Base-by-base conservation (phyloP, 2,888 invertebrate genomes). In the Drosophila sordidula region DNA sequence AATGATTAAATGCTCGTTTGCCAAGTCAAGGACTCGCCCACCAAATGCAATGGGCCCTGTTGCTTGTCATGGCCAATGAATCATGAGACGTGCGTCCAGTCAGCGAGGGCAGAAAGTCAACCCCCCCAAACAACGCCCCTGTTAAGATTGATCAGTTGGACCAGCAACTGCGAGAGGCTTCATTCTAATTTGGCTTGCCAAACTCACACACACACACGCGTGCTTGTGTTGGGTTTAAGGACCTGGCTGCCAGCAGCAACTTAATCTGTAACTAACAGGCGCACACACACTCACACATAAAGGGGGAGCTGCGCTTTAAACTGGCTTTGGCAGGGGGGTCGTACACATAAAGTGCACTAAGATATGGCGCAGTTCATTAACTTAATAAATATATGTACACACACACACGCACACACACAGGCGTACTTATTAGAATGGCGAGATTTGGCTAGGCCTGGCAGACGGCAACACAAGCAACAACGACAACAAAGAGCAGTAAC, bases 291-390 rank as follows among this genome's bases (percentile, higher is more conserved):
- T 36, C 36, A 46, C 38, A 11, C 16, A 29, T 18, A 16, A 32
- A 34, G 16, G 9, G 16, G 1, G 16, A n/a, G 11, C 32, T 44
- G 54, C 39, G 51, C 44, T 47, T 71, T 61, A 52, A 59, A 66
- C 5, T 62, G 16, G 46, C 12, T 52, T 22, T 18, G 36, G 42
- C 6, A 18, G 3, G 34, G 36, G n/a, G 12, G 18, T 4, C 6
- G 11, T n/a, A 16, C 26, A 52, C 56, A 75, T 75, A 70, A 75
- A 70, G 45, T 75, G 65, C 75, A 75, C 47, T 62, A 45, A 65
- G 57, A 75, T 70, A 74, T 66, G 70, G 57, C 65, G 50, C 65
- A 70, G 75, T 74, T 75, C 74, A 74, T 75, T 75, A 70, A 70
- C 65, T 74, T 75, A 75, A 75, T 75, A 74, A 65, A 75, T 75